These are phyloP conservation scores for Trinectes maculatus DNA, from an alignment of 2,113 vertebrate species.

Conservation along the genomic window DNA sequence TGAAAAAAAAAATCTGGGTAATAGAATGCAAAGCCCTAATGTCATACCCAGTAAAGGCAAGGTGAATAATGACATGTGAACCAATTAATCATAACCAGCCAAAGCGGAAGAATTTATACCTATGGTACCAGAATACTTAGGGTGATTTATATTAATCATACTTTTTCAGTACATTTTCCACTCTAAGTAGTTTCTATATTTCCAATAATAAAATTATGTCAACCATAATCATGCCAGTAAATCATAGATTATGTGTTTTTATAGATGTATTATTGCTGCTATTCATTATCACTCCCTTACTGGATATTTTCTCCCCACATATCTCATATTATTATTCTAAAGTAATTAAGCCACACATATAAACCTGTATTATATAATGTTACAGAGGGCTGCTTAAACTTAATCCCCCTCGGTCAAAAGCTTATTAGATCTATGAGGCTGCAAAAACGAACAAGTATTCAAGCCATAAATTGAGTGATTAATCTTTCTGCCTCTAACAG, in stretches of 20 bases:
- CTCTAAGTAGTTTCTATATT: neutral
- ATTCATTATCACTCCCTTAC: neutral
- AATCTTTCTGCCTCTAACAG: slow-evolving; percentile 78
- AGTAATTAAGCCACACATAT: slow-evolving; percentile 19
- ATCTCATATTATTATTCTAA: slow-evolving; percentile 2
- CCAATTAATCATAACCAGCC: slow-evolving; percentile 6
- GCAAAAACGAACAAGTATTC: slow-evolving; percentile 2
- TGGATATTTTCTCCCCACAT: neutral
- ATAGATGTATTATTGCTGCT: slow-evolving; percentile 5
- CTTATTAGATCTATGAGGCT: neutral
- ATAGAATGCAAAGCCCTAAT: slow-evolving; percentile 20
- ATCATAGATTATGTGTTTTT: slow-evolving; percentile 2
- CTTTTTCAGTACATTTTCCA: neutral
- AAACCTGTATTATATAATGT: slow-evolving; percentile 15
- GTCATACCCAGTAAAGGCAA: slow-evolving; percentile 14
- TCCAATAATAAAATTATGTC: neutral
- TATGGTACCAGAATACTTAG: neutral
- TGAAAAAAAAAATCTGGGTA: slow-evolving; percentile 11
- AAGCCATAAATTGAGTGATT: slow-evolving; percentile 3
- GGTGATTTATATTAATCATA: neutral
- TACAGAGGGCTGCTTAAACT: neutral
- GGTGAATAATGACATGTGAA: slow-evolving; percentile 7
- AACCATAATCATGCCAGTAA: neutral
- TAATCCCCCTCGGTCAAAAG: neutral
- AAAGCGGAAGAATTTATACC: slow-evolving; percentile 15